A percentile compares a stretch with the other conserved stretches of the same genome.
Conservation (phyloP, 2,113 vertebrate genomes). For the Hyla sarda region DNA sequence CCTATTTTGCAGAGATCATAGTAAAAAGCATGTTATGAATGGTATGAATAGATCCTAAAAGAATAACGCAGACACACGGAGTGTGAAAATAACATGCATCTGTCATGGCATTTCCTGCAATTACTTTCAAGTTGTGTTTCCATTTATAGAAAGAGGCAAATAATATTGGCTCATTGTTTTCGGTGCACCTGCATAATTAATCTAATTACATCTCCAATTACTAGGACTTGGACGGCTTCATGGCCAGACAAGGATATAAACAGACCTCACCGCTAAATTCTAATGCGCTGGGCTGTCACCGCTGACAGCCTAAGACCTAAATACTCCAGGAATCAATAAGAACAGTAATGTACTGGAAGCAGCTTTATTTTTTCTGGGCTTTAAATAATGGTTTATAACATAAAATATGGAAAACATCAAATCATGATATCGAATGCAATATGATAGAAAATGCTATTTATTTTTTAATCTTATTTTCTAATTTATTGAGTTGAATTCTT, state of each 20-base stretch:
- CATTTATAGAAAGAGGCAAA: constrained; percentile 21
- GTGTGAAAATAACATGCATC: neutral
- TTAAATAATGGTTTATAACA: neutral
- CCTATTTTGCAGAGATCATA: no score
- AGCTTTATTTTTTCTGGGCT: constrained; percentile 5
- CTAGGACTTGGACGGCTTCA: constrained; percentile 12
- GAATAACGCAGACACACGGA: neutral
- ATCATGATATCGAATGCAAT: neutral
- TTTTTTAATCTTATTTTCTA: neutral
- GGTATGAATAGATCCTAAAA: no score
- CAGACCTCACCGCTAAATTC: constrained; percentile 23
- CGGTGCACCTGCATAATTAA: constrained; percentile 44
- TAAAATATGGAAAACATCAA: neutral
- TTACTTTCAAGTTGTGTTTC: constrained; percentile 6
- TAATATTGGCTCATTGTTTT: constrained; percentile 33
- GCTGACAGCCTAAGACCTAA: constrained; percentile 25
- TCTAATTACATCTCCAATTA: constrained; percentile 43
- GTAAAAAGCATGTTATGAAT: no score
- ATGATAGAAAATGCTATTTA: neutral
- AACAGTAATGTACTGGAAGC: constrained; percentile 12
- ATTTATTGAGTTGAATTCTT: neutral
- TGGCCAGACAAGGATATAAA: constrained; percentile 34
- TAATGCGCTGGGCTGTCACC: neutral
- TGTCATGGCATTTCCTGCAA: constrained; percentile 21
- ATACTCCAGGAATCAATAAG: neutral